Evolutionary conservation across 2,113 vertebrate genomes (phyloP), one percentile per base, ranked within the genome.

Genomic region (Barbus barbus): DNA sequence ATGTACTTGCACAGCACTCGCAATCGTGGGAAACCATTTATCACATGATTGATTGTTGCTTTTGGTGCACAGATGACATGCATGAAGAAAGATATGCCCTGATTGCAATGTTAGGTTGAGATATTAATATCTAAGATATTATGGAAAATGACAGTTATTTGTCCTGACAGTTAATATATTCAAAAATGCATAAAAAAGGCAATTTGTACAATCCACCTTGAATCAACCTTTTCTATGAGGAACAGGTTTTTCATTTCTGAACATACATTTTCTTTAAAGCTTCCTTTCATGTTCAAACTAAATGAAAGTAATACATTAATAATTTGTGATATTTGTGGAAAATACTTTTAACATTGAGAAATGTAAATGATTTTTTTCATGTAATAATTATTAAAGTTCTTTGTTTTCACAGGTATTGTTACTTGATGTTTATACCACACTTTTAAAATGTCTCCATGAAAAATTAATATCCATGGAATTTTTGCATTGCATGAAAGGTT

Each of bases 11-110:
- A 75, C 44, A 28, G 44, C n/a, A 0, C 26, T 75, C 14, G 9
- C 26, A 48, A 51, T 75, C 44, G 6, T 51, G 73, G 73, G 44
- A 75, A 73, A 73, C 22, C 22, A 73, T 73, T 73, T 73, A 75
- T 75, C 73, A 51, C 26, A 75, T 75, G 46, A 75, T 51, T 51
- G 8, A 48, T 48, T 48, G 41, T 74, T 75, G n/a, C n/a, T n/a
- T n/a, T n/a, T n/a, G n/a, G n/a, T n/a, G n/a, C n/a, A n/a, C n/a
- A n/a, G n/a, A n/a, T n/a, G 24, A 75, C 73, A 51, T 75, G 44
- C 16, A 51, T 0, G 13, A 74, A 28, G 24, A 75, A 75, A 75
- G 24, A 51, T 7, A 22, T 56, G 20, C 53, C 53, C 53, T 44
- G 73, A 51, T 51, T 75, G 7, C 44, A 46, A 18, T 72, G n/a